Evolutionary conservation across 2,113 vertebrate species (phyloP), one percentile per base, ranked within the genome.

Genomic region (Chloropsis hardwickii): DNA sequence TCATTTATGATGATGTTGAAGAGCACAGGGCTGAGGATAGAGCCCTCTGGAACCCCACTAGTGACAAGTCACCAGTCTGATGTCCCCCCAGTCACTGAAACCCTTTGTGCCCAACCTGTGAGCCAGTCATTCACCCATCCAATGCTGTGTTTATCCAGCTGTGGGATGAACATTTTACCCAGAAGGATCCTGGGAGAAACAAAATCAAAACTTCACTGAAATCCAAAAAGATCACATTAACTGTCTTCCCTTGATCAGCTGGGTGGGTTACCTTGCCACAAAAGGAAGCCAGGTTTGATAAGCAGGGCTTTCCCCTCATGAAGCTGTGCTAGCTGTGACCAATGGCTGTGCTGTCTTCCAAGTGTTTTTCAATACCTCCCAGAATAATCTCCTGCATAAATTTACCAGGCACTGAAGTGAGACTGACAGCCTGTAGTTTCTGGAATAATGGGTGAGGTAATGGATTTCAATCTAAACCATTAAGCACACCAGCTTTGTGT

Each of bases 391-490:
- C 37, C 60, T 66, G 44, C 37, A 14, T 35, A 35, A 35, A 4
- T 58, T 58, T 8, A 31, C 25, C 35, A 50, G 61, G 44, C 24
- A 24, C 40, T 40, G 40, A 40, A 60, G 17, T 9, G 70, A 7
- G 25, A 48, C 21, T 66, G 8, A 20, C 31, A 58, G 44, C 16
- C 82, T 37, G 31, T 17, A 58, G 16, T 25, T 76, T 67, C 71
- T 5, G 4, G 44, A 66, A 31, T 76, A 66, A 76, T 50, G 53
- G 31, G 91, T 91, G 45, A 91, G 70, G 83, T 94, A 91, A 95
- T 48, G 71, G 54, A 87, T 82, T 69, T 87, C 66, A 82, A 35
- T 45, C 47, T 90, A 91, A 90, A 95, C 51, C 84, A 92, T 81
- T 94, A 91, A 79, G 66, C 19, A 85, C 33, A 87, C 48, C 45